phyloP scores from a whole-genome alignment of 2,797 vertebrate genomes.

The Todus mexicanus region DNA sequence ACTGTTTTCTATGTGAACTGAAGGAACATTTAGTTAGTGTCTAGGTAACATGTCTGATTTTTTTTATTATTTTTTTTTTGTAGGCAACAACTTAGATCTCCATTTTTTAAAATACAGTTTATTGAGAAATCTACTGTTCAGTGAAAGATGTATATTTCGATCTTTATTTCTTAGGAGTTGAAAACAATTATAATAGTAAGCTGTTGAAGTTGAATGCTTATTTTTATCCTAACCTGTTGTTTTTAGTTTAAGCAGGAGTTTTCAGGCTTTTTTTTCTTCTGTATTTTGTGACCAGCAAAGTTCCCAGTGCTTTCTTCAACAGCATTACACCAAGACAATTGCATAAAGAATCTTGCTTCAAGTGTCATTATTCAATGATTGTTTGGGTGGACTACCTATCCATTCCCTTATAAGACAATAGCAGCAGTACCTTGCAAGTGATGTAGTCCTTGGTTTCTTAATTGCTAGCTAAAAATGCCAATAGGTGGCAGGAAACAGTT shows the following conservation, averaged over 20 bases:
- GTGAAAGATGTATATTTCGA: neutral
- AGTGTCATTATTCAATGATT: neutral
- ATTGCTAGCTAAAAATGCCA: conserved; percentile 13
- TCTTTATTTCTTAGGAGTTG: conserved; percentile 11
- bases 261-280: neutral
- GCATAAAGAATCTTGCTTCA: neutral
- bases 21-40: conserved; percentile 52
- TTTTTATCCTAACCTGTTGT: neutral
- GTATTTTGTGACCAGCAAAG: neutral
- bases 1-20: conserved; percentile 62
- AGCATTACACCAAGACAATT: neutral
- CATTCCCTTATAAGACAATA: neutral
- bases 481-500: conserved; percentile 38
- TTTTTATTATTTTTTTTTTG: conserved; percentile 58
- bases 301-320: neutral
- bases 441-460: neutral
- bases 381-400: neutral
- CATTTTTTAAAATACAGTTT: neutral
- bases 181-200: conserved; percentile 1
- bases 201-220: neutral
- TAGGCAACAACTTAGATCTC: conserved; percentile 32
- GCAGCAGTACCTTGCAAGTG: neutral
- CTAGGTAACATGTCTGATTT: conserved; percentile 29
- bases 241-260: neutral
- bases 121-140: conserved; percentile 3